Evolutionary conservation across 1,140 invertebrate genomes (phyloP), one percentile per base, ranked within the genome.

Genomic region (Cyrtorhinus lividipennis): DNA sequence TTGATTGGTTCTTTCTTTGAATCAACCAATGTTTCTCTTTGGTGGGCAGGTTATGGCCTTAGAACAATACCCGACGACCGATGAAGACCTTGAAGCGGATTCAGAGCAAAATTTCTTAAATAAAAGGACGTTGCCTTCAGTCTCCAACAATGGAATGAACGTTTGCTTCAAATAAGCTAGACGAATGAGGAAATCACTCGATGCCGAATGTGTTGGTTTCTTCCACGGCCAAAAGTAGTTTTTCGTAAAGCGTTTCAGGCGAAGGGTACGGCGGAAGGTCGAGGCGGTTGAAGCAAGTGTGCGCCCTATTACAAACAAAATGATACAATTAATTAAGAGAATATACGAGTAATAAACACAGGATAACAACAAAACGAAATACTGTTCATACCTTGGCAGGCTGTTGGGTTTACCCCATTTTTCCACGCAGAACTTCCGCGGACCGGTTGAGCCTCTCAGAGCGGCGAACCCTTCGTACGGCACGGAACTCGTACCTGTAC

Each of bases 201-300:
- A 98, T 98, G 66, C 93, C 92, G 78, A 98, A 98, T 12, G 92
- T 95, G 73, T 92, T 95, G 15, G 93, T 96, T 77, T 98, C 95
- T 75, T 97, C 92, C 24, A 98, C 92, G 56, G 95, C 95, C 66
- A 95, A 78, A 45, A 95, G 79, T 12, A 98, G 77, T 75, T 98
- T 98, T 74, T 96, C 92, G 72, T 92, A 87, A 30, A 98, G 81
- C 71, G 93, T 85, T 71, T 95, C 91, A 56, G 85, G 89, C 0
- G 91, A 92, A 57, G 91, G 88, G 79, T 98, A 98, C 0, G 93
- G 89, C 56, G 95, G 95, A 64, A 98, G 79, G 76, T 98, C 95
- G 68, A 98, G 78, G 3, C 95, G 83, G 78, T 98, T 98, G 78
- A 98, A 98, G 76, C 95, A 98, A 0, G 95, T 98, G 73, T 98